Evolutionary conservation across 2,888 invertebrate species (phyloP).

Genomic region (Marasmarcha lunaedactyla): DNA sequence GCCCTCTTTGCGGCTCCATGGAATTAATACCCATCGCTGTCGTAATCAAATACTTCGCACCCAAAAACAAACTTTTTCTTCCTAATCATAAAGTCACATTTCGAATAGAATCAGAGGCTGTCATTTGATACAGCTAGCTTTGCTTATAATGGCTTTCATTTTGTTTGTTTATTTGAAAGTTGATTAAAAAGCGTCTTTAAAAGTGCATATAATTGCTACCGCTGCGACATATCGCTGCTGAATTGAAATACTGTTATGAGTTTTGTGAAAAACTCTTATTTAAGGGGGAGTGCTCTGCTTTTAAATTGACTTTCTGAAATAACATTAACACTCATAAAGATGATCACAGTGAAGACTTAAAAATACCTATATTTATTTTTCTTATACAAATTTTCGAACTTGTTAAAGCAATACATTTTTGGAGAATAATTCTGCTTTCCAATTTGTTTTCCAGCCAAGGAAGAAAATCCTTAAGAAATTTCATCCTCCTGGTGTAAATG

Average conservation of each 20-base stretch:
- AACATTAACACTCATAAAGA: no score
- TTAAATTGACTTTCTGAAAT: no score
- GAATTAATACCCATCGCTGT: conserved; percentile 38
- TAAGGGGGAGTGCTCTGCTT: no score
- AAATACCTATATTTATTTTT: no score
- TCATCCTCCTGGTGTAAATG: no score
- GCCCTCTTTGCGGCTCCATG: conserved; percentile 42
- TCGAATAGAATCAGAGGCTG: conserved; percentile 5
- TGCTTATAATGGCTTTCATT: conserved; percentile 13
- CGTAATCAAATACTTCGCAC: conserved; percentile 24
- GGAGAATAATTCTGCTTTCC: no score
- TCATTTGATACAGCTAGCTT: conserved; percentile 4
- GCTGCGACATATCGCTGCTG: conserved; percentile 2
- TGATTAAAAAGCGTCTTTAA: conserved; percentile 23
- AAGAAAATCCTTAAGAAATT: no score
- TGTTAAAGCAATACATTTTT: no score
- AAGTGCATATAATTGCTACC: conserved; percentile 1
- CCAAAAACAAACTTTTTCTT: conserved; percentile 13
- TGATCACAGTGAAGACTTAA: no score
- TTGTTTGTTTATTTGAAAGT: conserved; percentile 19
- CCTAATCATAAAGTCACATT: conserved; percentile 10
- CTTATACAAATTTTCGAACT: no score
- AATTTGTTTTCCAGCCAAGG: no score
- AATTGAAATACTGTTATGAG: neutral
- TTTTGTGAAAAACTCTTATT: no score